phyloP scores from a whole-genome alignment of 2,113 vertebrate species.

The Platysternon megacephalum region DNA sequence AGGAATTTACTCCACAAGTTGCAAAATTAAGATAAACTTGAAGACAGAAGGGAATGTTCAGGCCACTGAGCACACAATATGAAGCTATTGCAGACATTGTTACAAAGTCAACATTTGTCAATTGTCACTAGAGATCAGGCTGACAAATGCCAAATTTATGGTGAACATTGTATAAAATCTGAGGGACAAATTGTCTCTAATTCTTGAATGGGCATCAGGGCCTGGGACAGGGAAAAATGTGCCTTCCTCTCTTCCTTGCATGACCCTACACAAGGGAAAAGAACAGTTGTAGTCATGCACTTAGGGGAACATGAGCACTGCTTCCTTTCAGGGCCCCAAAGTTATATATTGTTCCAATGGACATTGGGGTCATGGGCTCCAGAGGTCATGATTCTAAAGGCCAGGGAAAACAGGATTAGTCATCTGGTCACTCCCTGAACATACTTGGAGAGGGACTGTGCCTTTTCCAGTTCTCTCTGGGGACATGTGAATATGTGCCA shows the following conservation, averaged over 20 bases:
- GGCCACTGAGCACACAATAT: constrained; percentile 16
- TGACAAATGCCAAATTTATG: not conserved
- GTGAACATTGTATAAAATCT: not conserved
- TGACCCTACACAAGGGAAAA: not conserved
- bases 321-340: not conserved
- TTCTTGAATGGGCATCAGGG: not conserved
- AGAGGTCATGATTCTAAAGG: constrained; percentile 25
- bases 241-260: not conserved
- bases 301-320: not conserved
- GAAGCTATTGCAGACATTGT: constrained; percentile 17
- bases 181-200: rapidly evolving
- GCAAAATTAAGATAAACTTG: not conserved
- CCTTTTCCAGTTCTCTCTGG: not conserved
- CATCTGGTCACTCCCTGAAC: constrained; percentile 58
- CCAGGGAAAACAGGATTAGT: constrained; percentile 48
- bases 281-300: not conserved
- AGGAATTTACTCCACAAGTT: not conserved
- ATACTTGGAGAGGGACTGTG: constrained; percentile 15
- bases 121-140: not conserved
- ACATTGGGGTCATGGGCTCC: constrained; percentile 16
- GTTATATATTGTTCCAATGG: constrained; percentile 37
- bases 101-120: constrained; percentile 8
- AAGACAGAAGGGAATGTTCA: constrained; percentile 65
- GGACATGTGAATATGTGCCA: not conserved
- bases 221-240: not conserved